Evolutionary conservation across 92 coral and sea anemone species (phyloP), one percentile per base, ranked within the genome.

Genomic region (Pocillopora meandrina): DNA sequence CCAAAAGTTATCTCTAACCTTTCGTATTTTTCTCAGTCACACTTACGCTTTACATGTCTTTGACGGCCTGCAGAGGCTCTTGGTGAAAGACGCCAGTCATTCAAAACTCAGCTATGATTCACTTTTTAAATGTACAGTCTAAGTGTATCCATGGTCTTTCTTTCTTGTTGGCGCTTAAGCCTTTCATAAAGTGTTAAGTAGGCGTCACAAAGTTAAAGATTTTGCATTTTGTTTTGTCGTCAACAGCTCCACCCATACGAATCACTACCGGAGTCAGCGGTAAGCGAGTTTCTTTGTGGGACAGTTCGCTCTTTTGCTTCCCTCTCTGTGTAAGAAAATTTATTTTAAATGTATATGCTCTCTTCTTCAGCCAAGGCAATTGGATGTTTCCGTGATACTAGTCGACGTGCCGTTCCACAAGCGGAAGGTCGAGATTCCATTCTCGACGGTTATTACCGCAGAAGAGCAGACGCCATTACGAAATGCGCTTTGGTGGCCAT

Each of bases 401-500:
- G 84, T 56, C 84, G 75, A 12, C 84, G 84, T 17, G 84, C 84
- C 55, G 52, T 80, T 33, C 75, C 75, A 10, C 75, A 23, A 56
- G 66, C 66, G 75, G 84, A 80, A 5, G 84, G 84, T 4, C 23
- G 21, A 18, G 84, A 80, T 56, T 55, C 33, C 3, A 72, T 80
- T 56, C 19, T 80, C 64, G 31, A 47, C 18, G 84, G 68, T 66
- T 80, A 64, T 60, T 80, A 80, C 75, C 84, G 84, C 14, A 71
- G 84, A 20, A 52, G 84, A 80, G 56, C n/a, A 3, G 84, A 80
- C 76, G 87, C 87, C 66, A 84, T 84, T 35, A 1, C 62, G 13
- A 84, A 84, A 66, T 84, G 87, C 47, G 87, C 87, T 62, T 64
- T 74, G 63, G 82, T 84, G 19, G 87, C 87, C 36, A 47, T 56